phyloP scores from a whole-genome alignment of 2,113 vertebrate genomes.

The Phrynocephalus versicolor region DNA sequence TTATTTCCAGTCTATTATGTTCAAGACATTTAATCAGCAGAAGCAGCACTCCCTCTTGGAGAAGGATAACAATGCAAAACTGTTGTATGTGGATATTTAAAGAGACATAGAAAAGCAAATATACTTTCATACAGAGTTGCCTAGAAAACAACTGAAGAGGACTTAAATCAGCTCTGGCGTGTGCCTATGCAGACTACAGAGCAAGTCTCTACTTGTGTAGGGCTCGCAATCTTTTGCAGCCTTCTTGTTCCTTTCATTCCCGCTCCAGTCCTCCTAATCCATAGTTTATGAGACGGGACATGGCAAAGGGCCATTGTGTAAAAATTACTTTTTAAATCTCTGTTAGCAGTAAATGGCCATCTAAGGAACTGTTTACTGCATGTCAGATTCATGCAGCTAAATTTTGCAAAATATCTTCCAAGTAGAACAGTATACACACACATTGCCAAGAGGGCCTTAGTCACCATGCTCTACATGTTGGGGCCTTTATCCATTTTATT shows the following conservation, averaged over 20 bases:
- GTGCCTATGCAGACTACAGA: constrained; percentile 21
- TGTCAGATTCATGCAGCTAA: not conserved
- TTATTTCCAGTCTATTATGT: too few relatives aligned
- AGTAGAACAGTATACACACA: too few relatives aligned
- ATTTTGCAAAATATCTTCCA: not conserved
- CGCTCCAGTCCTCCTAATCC: not conserved
- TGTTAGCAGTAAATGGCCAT: not conserved
- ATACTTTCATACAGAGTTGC: constrained; percentile 8
- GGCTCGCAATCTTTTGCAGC: not conserved
- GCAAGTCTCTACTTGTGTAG: constrained; percentile 2
- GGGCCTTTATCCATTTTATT: too few relatives aligned
- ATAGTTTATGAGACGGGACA: not conserved
- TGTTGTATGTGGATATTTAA: constrained; percentile 6
- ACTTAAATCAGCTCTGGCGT: constrained; percentile 17
- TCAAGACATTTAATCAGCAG: too few relatives aligned
- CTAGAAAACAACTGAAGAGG: constrained; percentile 13
- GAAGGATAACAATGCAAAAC: constrained; percentile 18
- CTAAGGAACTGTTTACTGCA: not conserved
- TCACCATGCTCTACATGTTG: too few relatives aligned
- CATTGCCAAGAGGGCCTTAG: too few relatives aligned
- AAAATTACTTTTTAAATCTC: constrained; percentile 15
- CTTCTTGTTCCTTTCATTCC: not conserved
- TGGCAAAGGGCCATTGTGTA: not conserved
- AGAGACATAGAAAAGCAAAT: constrained; percentile 30
- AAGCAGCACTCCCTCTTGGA: not conserved